Base-by-base conservation (phyloP, 2,113 vertebrate species). In the Thinocorus orbignyianus region DNA sequence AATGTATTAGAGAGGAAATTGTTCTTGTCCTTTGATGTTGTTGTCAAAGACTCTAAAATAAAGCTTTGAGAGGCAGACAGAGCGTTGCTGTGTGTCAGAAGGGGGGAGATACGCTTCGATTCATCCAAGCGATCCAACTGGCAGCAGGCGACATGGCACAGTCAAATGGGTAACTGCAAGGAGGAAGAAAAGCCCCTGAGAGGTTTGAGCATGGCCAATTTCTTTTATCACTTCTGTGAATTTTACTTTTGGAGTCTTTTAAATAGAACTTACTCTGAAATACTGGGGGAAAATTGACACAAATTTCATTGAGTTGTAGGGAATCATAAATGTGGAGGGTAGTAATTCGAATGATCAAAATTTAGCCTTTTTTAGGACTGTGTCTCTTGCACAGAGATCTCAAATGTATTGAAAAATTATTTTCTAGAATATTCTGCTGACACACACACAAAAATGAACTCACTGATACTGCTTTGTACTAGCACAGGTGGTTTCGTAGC, bases 11-110 rank as follows among this genome's bases (percentile, higher is more conserved):
- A 60, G 91, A 93, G 91, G 82, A 95, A 97, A 96, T 94, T 76
- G 80, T 94, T 88, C 55, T 76, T 86, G 85, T 83, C 85, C 66
- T 92, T 94, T 94, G 90, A 90, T 86, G 84, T 28, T 84, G 61
- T 92, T 94, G 92, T 95, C 84, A 85, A 86, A 96, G 73, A 39
- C 91, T 82, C 26, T 93, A 33, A 95, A 96, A 87, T 69, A 77
- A 93, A 90, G 77, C 82, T 81, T 60, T 4, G 7, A 57, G 81
- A 91, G 84, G 78, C 87, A 90, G 83, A 23, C 58, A 86, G 95
- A 78, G 64, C 58, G 5, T 35, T 76, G 74, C 90, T 79, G 82
- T 1, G 1, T 86, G 77, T 86, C 49, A 10, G 79, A 81, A 91
- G 69, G 14, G n/a, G 58, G n/a, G 52, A 90, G 81, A 90, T 65